Base-by-base conservation (phyloP, 1,140 invertebrate species). In the Microplitis mediator region DNA sequence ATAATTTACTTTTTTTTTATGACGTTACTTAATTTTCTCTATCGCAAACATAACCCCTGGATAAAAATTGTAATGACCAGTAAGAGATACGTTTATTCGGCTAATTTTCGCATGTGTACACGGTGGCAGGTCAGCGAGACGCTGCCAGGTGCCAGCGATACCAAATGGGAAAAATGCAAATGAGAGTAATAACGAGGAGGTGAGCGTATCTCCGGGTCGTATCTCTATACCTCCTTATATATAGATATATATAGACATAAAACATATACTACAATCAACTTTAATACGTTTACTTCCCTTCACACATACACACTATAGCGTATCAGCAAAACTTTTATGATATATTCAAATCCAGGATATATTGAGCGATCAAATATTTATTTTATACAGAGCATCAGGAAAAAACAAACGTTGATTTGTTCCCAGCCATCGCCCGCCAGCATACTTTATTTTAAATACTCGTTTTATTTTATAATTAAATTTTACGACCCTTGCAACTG, bases 171-270 rank as follows among this genome's bases (percentile, higher is more conserved):
- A 75, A 76, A 76, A 76, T 76, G 75, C 72, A 76, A 74, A 76
- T 73, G 67, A 76, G 72, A 75, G 74, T 75, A 75, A 75, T 75
- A 75, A 75, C 69, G 74, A 75, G 74, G 71, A 75, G 72, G 71
- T 64, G 69, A 75, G 71, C 74, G 71, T 75, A 75, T 75, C 74
- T 75, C 74, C 74, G 71, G 74, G 52, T 75, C 71, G 71, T 75
- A 75, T 75, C 74, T 75, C 62, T 35, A 50, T 39, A 16, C 14
- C 16, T 23, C 51, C 63, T 62, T 45, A 13, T 16, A 50, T 70
- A 5, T 69, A 61, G 11, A 58, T 45, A 62, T 62, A 3, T 60
- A 32, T 31, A 60, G 1, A 32, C 2, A 11, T 60, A 23, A 34
- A 61, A 45, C 4, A 45, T 5, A 9, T 45, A 45, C 39, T 9